Evolutionary conservation across 2,888 invertebrate species (phyloP).

Genomic region (Lypha dubia): DNA sequence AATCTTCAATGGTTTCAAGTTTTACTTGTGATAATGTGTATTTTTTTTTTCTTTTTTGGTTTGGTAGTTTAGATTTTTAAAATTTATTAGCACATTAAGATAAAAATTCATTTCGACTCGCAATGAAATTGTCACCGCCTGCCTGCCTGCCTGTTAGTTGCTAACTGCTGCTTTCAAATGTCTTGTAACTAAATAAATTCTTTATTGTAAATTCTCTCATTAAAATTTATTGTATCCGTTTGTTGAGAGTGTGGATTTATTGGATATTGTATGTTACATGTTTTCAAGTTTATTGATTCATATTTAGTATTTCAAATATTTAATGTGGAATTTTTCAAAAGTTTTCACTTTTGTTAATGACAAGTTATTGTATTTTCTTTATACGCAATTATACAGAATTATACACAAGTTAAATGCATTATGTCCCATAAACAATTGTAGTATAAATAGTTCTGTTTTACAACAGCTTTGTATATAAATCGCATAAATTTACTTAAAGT

Average conservation of each 20-base stretch:
- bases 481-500: no score
- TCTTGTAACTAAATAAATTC: slow-evolving; percentile 24
- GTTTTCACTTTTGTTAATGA: slow-evolving; percentile 17
- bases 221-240: slow-evolving; percentile 50
- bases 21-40: slow-evolving; percentile 14
- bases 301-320: slow-evolving; percentile 56
- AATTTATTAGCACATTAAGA: slow-evolving; percentile 83
- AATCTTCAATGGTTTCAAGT: slow-evolving; percentile 33
- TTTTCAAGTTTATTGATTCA: slow-evolving; percentile 62
- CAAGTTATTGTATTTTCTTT: slow-evolving; percentile 53
- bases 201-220: slow-evolving; percentile 53
- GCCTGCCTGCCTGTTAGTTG: slow-evolving; percentile 48
- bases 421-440: background rate
- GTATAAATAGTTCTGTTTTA: background rate
- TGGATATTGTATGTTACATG: slow-evolving; percentile 1
- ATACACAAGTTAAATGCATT: background rate
- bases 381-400: no score
- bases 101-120: slow-evolving; percentile 74
- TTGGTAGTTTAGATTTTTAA: slow-evolving; percentile 77
- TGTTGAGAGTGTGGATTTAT: slow-evolving; percentile 16
- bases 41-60: no score
- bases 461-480: no score
- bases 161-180: background rate
- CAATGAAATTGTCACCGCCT: slow-evolving; percentile 68
- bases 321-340: slow-evolving; percentile 55